Percentiles rank a stretch among this genome's conserved stretches.
phyloP scores from a whole-genome alignment of 2,113 vertebrate genomes.

The Agapornis roseicollis region DNA sequence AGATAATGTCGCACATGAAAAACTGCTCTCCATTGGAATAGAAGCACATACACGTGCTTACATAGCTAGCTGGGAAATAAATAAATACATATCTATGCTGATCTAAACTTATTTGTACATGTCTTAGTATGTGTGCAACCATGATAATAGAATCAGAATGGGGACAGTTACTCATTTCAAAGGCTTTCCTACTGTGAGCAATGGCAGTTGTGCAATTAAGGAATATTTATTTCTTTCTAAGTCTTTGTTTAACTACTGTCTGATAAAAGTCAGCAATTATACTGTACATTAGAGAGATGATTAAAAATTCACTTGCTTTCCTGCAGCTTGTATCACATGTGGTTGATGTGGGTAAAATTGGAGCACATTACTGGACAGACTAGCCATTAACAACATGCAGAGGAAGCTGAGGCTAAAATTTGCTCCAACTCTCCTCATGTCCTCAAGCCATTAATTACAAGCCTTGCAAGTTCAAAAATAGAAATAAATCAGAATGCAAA shows the following conservation, averaged over 20 bases:
- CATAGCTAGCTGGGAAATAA: background rate
- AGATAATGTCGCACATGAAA: background rate
- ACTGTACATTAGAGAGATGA: conserved; percentile 56
- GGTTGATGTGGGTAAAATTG: conserved; percentile 64
- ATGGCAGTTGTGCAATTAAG: conserved; percentile 59
- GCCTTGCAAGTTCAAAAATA: conserved; percentile 4
- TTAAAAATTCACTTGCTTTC: conserved; percentile 68
- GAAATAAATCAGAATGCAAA: conserved; percentile 22
- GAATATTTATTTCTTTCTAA: conserved; percentile 58
- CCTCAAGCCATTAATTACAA: conserved; percentile 48
- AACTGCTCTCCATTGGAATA: background rate
- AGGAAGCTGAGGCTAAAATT: conserved; percentile 55
- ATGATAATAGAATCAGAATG: background rate
- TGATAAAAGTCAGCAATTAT: conserved; percentile 71
- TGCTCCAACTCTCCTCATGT: conserved; percentile 45
- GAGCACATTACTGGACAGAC: conserved; percentile 60
- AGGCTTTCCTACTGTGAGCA: conserved; percentile 35
- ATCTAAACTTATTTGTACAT: background rate
- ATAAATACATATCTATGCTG: background rate
- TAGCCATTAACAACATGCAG: conserved; percentile 59
- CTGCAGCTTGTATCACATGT: conserved; percentile 59
- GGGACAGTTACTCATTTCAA: conserved; percentile 24
- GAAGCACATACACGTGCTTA: background rate
- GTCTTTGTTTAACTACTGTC: conserved; percentile 69
- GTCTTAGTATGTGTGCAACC: background rate